Conservation (phyloP, 2,888 invertebrate genomes). For the Hylaea fasciaria region DNA sequence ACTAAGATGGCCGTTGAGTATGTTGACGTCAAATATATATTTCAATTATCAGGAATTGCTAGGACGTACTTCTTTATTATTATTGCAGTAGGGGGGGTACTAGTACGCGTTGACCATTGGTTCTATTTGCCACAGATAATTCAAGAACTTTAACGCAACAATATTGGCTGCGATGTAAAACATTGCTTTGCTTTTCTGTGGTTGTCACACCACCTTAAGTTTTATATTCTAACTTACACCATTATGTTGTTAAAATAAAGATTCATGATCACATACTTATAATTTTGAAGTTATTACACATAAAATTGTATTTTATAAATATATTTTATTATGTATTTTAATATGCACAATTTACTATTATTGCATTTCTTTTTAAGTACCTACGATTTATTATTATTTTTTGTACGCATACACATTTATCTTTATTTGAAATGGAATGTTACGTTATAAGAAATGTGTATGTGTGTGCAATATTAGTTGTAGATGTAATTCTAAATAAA, state of each 20-base stretch:
- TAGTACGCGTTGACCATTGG: constrained; percentile 4
- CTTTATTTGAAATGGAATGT: constrained; percentile 66
- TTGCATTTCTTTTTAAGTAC: constrained; percentile 76
- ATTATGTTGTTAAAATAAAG: constrained; percentile 57
- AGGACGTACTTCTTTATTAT: background rate
- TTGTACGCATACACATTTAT: constrained; percentile 83
- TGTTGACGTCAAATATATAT: background rate
- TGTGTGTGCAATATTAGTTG: constrained; percentile 85
- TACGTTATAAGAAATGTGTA: constrained; percentile 80
- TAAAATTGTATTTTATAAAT: constrained; percentile 81
- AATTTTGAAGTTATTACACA: constrained; percentile 78
- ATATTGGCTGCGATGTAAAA: constrained; percentile 66
- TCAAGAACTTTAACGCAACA: constrained; percentile 14
- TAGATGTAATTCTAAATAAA: constrained; percentile 69
- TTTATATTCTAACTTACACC: constrained; percentile 32
- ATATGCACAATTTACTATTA: constrained; percentile 82
- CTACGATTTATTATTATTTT: constrained; percentile 66
- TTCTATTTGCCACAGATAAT: constrained; percentile 16
- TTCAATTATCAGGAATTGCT: background rate
- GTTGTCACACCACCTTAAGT: constrained; percentile 30
- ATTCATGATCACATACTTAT: constrained; percentile 68
- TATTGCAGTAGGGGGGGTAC: background rate
- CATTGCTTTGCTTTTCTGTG: constrained; percentile 68
- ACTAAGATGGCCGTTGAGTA: background rate
- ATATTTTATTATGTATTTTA: constrained; percentile 82